A percentile compares a stretch with the other conserved stretches of the same genome.
These are phyloP conservation scores for Anthonomus grandis DNA, from an alignment of 1,140 invertebrate species.

Conservation along the genomic window DNA sequence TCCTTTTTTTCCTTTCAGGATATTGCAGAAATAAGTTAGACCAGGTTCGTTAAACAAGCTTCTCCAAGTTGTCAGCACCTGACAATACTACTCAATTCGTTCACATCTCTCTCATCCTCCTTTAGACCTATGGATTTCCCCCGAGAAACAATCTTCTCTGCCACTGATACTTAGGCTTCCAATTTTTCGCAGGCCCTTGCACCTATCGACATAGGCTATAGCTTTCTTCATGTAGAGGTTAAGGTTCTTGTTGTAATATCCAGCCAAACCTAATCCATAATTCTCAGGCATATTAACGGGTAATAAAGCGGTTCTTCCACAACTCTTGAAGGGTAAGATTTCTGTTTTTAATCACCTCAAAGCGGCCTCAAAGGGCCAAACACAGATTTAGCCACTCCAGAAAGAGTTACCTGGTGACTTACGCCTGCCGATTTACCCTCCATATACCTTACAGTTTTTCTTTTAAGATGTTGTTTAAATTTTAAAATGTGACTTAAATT, in stretches of 20 bases:
- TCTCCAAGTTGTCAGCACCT: neutral
- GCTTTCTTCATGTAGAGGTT: neutral
- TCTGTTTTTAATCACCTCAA: no score
- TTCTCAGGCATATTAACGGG: neutral
- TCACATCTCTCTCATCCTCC: neutral
- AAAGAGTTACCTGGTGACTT: no score
- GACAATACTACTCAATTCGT: neutral
- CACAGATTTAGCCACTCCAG: no score
- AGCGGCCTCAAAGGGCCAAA: no score
- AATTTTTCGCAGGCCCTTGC: neutral
- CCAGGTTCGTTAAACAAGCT: no score
- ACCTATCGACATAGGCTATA: neutral
- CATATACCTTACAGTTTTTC: no score
- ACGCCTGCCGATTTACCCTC: no score
- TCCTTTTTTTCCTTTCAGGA: no score
- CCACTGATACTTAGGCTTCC: neutral
- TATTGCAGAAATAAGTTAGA: no score
- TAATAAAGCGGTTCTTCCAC: conserved; percentile 1
- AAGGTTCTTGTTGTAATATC: neutral
- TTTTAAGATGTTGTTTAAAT: no score
- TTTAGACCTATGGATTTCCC: neutral
- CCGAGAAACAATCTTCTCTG: conserved; percentile 3
- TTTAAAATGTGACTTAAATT: no score
- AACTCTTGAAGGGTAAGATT: neutral
- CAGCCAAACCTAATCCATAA: conserved; percentile 1